Evolutionary conservation across 2,113 vertebrate species (phyloP).

Genomic region (Lipophrys pholis): DNA sequence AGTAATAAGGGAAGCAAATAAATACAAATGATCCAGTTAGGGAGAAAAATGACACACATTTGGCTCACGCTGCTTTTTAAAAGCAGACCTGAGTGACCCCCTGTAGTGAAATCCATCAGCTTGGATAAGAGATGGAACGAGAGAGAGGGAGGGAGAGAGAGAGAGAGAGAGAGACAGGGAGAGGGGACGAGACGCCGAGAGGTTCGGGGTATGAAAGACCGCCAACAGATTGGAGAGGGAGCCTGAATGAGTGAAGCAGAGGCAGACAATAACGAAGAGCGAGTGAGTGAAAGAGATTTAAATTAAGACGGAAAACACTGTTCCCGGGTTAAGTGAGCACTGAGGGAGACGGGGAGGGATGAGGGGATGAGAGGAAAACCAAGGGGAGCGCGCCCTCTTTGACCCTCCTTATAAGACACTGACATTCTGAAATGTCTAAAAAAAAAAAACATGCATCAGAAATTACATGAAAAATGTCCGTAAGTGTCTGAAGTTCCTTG

Average conservation of each 20-base stretch:
- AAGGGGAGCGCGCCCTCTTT: constrained; percentile 8
- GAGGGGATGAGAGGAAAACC: not conserved
- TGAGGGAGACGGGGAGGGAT: constrained; percentile 39
- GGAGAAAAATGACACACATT: constrained; percentile 82
- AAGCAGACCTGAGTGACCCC: constrained; percentile 76
- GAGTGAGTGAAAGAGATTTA: constrained; percentile 52
- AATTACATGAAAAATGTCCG: not conserved
- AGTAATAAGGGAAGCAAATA: constrained; percentile 79
- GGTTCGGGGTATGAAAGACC: constrained; percentile 38
- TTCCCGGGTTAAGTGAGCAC: constrained; percentile 42
- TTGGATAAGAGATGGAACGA: constrained; percentile 51
- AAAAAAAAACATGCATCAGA: not conserved
- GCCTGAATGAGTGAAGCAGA: constrained; percentile 5
- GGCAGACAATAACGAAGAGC: constrained; percentile 45
- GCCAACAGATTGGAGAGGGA: constrained; percentile 14
- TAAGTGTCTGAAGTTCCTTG: not conserved
- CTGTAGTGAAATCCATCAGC: constrained; percentile 71
- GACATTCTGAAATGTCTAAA: not conserved
- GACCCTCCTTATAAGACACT: constrained; percentile 10
- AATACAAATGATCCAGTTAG: constrained; percentile 86
- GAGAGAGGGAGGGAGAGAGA: not conserved
- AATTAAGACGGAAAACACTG: constrained; percentile 62
- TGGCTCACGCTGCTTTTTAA: constrained; percentile 73
- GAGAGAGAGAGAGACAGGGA: not conserved
- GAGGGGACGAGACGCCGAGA: not conserved